Conservation (phyloP, 2,888 invertebrate species). For the Oxystoma pomonae region DNA sequence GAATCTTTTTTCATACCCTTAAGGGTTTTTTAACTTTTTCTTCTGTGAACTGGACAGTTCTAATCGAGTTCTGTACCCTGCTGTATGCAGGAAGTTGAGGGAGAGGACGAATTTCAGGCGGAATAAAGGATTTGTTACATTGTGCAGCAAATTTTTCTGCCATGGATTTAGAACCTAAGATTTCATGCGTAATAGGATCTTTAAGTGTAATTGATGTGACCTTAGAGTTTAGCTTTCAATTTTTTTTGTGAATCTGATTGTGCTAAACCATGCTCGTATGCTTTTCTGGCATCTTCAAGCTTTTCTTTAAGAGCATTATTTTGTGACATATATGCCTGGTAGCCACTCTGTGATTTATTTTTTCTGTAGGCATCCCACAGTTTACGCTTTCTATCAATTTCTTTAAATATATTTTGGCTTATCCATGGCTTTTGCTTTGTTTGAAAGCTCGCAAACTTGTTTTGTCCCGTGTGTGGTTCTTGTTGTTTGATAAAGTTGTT, state of each 20-base stretch:
- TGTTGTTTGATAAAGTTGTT: neutral
- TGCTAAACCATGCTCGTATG: conserved; percentile 1
- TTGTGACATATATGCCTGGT: neutral
- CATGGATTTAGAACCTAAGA: neutral
- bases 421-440: conserved; percentile 1
- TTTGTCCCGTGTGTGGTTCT: neutral
- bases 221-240: conserved; percentile 4
- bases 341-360: neutral
- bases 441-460: neutral
- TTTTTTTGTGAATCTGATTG: conserved; percentile 5
- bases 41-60: neutral
- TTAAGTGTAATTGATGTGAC: neutral
- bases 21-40: conserved; percentile 3
- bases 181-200: conserved; percentile 3
- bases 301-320: neutral
- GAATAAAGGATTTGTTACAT: conserved; percentile 1
- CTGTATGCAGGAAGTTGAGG: neutral
- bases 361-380: neutral
- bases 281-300: conserved; percentile 1
- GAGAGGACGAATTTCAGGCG: neutral
- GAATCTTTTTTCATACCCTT: conserved; percentile 1
- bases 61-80: conserved; percentile 2
- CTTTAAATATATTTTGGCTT: neutral
- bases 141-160: conserved; percentile 5
- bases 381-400: conserved; percentile 1